A percentile compares a stretch with the other conserved stretches of the same genome.
phyloP scores from a whole-genome alignment of 2,888 invertebrate species.

The Mythimna loreyi region DNA sequence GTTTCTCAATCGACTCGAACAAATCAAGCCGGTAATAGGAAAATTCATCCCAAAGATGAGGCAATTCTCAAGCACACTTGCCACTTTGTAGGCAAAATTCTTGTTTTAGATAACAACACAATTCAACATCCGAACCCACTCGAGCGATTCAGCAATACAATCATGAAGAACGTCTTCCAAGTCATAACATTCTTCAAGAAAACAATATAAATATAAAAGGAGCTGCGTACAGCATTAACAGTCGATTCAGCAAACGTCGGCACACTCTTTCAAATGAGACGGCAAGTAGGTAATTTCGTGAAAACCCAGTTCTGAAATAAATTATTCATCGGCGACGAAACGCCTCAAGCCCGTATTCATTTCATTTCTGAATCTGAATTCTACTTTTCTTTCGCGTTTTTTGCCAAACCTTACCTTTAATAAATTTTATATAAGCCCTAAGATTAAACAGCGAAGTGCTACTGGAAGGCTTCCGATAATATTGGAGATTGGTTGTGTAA shows the following conservation, averaged over 20 bases:
- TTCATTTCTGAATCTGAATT: constrained; percentile 90
- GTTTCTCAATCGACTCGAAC: no score
- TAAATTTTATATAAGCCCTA: constrained; percentile 88
- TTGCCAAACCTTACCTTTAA: constrained; percentile 85
- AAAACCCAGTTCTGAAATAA: constrained; percentile 89
- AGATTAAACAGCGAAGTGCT: constrained; percentile 81
- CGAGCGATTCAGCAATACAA: background rate
- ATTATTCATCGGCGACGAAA: constrained; percentile 91
- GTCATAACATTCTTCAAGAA: constrained; percentile 29
- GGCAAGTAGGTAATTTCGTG: constrained; percentile 86
- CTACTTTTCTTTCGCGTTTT: constrained; percentile 85
- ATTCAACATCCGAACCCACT: background rate
- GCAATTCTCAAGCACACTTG: no score
- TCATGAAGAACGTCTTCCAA: constrained; percentile 14
- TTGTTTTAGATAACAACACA: background rate
- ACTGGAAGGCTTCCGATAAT: constrained; percentile 64
- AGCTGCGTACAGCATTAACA: constrained; percentile 72
- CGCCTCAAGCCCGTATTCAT: constrained; percentile 90
- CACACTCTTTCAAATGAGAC: constrained; percentile 86
- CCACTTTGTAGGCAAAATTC: no score
- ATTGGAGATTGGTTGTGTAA: constrained; percentile 65
- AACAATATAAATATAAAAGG: constrained; percentile 58
- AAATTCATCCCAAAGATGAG: no score
- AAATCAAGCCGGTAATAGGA: no score
- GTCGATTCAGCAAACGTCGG: constrained; percentile 75